Evolutionary conservation across 2,888 invertebrate species (phyloP).

Genomic region (Epinotia nisella): DNA sequence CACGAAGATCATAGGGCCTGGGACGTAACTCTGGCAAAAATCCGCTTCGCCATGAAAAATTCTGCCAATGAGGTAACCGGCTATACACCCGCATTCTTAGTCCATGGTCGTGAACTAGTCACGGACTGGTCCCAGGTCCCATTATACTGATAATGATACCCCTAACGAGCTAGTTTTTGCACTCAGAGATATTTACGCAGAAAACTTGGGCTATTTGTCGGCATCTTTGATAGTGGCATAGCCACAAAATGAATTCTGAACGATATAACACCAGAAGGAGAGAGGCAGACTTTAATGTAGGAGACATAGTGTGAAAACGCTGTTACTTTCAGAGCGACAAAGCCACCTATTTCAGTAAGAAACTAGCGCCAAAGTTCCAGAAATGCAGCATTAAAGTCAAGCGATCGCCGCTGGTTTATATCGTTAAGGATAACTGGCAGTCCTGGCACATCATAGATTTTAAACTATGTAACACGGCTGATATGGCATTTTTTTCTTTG

Average conservation of each 20-base stretch:
- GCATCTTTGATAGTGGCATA: neutral
- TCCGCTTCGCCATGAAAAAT: too few relatives aligned
- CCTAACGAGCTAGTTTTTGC: too few relatives aligned
- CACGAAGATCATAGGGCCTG: too few relatives aligned
- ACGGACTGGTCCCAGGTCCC: too few relatives aligned
- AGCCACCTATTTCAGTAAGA: neutral
- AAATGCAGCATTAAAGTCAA: constrained; percentile 1
- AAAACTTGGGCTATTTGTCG: neutral
- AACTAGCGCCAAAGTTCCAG: neutral
- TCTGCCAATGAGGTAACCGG: too few relatives aligned
- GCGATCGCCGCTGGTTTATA: neutral
- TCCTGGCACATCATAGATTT: neutral
- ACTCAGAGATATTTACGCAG: neutral
- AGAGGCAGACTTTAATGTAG: neutral
- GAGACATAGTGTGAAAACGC: neutral
- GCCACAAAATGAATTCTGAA: neutral
- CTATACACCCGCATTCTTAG: too few relatives aligned
- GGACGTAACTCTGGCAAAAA: too few relatives aligned
- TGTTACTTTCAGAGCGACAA: neutral
- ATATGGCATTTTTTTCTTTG: neutral
- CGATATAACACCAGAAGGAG: neutral
- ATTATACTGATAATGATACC: too few relatives aligned
- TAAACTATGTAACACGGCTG: neutral
- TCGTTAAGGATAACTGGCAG: neutral
- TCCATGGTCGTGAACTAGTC: too few relatives aligned